Evolutionary conservation across 2,113 vertebrate genomes (phyloP), one percentile per base, ranked within the genome.

Genomic region (Brachyhypopomus occidentalis): DNA sequence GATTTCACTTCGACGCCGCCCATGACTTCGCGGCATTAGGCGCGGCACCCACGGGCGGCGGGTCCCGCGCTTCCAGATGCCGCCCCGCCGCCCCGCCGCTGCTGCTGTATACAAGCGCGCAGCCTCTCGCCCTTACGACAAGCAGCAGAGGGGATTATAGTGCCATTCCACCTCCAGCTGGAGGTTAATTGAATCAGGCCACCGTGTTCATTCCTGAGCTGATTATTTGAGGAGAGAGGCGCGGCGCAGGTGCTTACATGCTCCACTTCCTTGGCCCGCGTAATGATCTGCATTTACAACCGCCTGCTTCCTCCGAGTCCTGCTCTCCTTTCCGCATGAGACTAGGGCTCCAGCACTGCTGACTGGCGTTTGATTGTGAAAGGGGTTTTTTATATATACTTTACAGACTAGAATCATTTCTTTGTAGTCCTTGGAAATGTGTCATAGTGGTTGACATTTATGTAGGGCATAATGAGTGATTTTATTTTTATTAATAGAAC

Each of bases 141-240:
- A 41, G 36, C 67, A 72, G 66, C 14, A 59, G 63, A 60, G 34
- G 34, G 41, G 36, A 77, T 80, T 60, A 70, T 62, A 62, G 59
- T 41, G n/a, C 20, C n/a, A 70, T 83, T 73, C 62, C 73, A 80
- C 59, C 66, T 79, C 22, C 30, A 78, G 27, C 58, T 64, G 30
- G 67, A 80, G 80, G 80, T 82, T 82, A 85, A 82, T 82, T 82
- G 66, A 76, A 82, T 66, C 45, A 66, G 72, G 76, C 64, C 38
- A n/a, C 58, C n/a, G 71, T 59, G 64, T 64, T 62, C 60, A 69
- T 69, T 81, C 23, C 70, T 72, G 23, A 79, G 76, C 59, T 66
- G 58, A 82, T 79, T 72, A 63, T 79, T 72, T 76, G 60, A 60
- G n/a, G n/a, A 20, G 12, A 55, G 55, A 22, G 58, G 45, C 45